Conservation (phyloP, 1,140 invertebrate species). For the Mylabris phalerata region DNA sequence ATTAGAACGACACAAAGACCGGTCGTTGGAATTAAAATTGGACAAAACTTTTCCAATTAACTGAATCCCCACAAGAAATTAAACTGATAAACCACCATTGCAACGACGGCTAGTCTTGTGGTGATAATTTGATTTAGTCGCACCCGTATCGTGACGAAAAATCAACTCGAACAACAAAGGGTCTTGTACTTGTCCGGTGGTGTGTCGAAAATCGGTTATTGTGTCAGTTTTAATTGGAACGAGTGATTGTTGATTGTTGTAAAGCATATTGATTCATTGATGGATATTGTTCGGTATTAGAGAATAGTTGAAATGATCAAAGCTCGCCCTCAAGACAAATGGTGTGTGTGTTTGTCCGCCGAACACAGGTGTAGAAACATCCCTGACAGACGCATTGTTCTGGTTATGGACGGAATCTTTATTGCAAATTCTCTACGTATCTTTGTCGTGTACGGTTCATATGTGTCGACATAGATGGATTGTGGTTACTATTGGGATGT, state of each 20-base stretch:
- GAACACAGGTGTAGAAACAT: constrained; percentile 15
- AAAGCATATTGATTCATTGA: no score
- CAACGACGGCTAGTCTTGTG: not conserved
- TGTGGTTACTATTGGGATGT: not conserved
- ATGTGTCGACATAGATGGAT: constrained; percentile 10
- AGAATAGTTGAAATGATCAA: constrained; percentile 15
- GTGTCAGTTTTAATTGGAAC: no score
- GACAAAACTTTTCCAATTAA: constrained; percentile 28
- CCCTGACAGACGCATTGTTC: constrained; percentile 18
- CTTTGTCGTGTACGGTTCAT: constrained; percentile 11
- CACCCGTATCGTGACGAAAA: not conserved
- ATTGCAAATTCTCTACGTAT: constrained; percentile 19
- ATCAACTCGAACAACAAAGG: no score
- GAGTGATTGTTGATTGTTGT: no score
- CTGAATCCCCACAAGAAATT: constrained; percentile 30
- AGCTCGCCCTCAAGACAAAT: constrained; percentile 15
- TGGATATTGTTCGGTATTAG: no score
- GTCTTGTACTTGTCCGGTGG: no score
- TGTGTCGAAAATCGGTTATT: not conserved
- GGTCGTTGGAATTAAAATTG: constrained; percentile 22
- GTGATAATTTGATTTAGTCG: constrained; percentile 23
- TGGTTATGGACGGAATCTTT: constrained; percentile 20
- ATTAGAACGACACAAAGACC: not conserved
- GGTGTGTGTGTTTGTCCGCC: constrained; percentile 2
- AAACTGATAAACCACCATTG: constrained; percentile 18